Conservation (phyloP, 2,113 vertebrate species). For the Platichthys flesus region DNA sequence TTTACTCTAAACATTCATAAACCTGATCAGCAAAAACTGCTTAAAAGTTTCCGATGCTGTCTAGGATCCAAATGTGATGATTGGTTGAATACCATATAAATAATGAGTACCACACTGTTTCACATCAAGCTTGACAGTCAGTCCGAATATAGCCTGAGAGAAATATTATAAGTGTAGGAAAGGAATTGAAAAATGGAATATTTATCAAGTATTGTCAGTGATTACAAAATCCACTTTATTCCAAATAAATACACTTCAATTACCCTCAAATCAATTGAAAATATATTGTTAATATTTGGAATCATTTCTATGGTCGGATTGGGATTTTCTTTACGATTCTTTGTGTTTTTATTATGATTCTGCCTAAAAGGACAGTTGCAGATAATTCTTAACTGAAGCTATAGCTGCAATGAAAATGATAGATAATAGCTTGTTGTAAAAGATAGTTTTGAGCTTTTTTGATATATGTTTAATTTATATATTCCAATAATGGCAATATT, state of each 20-base stretch:
- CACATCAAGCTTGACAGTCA: background rate
- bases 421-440: too few relatives aligned
- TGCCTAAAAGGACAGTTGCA: background rate
- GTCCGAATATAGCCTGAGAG: background rate
- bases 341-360: background rate
- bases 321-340: too few relatives aligned
- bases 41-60: background rate
- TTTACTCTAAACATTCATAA: constrained; percentile 16
- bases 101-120: background rate
- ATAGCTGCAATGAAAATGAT: too few relatives aligned
- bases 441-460: background rate
- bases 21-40: constrained; percentile 5
- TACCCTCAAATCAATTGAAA: background rate
- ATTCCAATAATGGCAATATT: background rate
- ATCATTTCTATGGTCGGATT: background rate
- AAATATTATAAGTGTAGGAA: too few relatives aligned
- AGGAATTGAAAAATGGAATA: too few relatives aligned
- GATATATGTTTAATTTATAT: background rate
- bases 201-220: too few relatives aligned
- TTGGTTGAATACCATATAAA: background rate
- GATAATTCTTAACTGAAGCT: background rate
- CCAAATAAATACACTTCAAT: background rate
- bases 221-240: background rate
- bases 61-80: background rate
- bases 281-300: background rate